These are phyloP conservation scores for Leguminivora glycinivorella DNA, from an alignment of 1,140 invertebrate species.

Conservation along the genomic window DNA sequence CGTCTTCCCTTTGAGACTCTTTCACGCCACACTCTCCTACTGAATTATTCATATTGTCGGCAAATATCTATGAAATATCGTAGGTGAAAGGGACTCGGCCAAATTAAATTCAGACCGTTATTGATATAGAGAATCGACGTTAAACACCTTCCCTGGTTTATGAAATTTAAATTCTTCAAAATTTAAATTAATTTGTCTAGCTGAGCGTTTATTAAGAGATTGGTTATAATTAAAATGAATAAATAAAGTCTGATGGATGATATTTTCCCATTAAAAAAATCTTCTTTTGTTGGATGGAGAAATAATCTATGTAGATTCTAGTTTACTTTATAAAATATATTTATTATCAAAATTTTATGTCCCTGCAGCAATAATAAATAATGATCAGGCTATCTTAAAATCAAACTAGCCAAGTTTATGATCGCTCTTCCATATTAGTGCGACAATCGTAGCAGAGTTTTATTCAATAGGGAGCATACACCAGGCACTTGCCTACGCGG, in stretches of 20 bases:
- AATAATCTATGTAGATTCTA: conserved; percentile 31
- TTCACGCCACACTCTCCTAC: conserved; percentile 41
- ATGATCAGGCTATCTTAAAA: too few species aligned
- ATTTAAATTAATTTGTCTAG: conserved; percentile 16
- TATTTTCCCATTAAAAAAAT: not conserved
- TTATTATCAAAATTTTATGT: too few species aligned
- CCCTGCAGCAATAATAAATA: too few species aligned
- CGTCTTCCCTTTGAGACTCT: conserved; percentile 54
- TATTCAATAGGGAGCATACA: too few species aligned
- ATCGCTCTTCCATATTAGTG: too few species aligned
- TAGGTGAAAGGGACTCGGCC: conserved; percentile 36
- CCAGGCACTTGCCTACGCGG: too few species aligned
- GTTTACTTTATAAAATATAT: too few species aligned
- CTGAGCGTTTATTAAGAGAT: conserved; percentile 23
- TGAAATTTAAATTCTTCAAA: conserved; percentile 18
- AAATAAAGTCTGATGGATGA: conserved; percentile 11
- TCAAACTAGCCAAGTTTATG: too few species aligned
- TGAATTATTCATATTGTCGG: conserved; percentile 56
- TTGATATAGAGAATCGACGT: conserved; percentile 35
- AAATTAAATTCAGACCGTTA: conserved; percentile 29
- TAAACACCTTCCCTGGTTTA: conserved; percentile 28
- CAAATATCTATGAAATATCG: conserved; percentile 51
- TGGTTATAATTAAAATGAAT: conserved; percentile 7
- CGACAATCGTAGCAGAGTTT: not conserved
- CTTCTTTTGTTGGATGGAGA: not conserved